Evolutionary conservation across 2,888 invertebrate species (phyloP), one percentile per base, ranked within the genome.

Genomic region (Tachina lurida): DNA sequence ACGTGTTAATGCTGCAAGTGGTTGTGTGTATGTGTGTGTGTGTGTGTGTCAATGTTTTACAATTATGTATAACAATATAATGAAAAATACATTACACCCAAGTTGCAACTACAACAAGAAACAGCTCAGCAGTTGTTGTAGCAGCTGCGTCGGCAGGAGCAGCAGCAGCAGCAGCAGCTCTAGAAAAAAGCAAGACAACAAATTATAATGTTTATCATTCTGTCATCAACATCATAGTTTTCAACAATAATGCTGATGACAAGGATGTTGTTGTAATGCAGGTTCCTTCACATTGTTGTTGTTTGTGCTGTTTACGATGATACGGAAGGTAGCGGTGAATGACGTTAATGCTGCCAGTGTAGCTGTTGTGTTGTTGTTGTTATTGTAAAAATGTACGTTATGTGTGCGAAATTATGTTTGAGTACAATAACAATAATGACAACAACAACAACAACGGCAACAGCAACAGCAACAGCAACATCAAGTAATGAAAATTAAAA

Each of bases 51-150:
- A 43, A 60, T 84, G 45, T 17, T 71, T 79, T 54, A 47, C 45
- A 71, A 71, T 86, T 79, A 80, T 31, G 31, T 31, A 31, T 86
- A 86, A 83, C 82, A 86, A 86, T 80, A 76, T 86, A 86, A 86
- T 86, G 86, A 83, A 86, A 86, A 86, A 86, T 83, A 80, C 79
- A 86, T 86, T 83, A 86, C 79, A 83, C 83, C 86, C 86, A 83
- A 73, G 83, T 73, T 80, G 62, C 79, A 86, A 73, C 60, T 49
- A 62, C 80, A 73, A 58, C 19, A 65, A 45, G 39, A 75, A 19
- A 5, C 31, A 31, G 31, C 31, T 31, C 67, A 58, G 41, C 43
- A 45, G n/a, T 41, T 47, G 60, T 17, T 41, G 22, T 2, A 17
- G 54, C 43, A 74, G 41, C 73, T 56, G 15, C 49, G 52, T 22